Evolutionary conservation across 2,888 invertebrate species (phyloP), one percentile per base, ranked within the genome.

Genomic region (Seira sanloemensis): DNA sequence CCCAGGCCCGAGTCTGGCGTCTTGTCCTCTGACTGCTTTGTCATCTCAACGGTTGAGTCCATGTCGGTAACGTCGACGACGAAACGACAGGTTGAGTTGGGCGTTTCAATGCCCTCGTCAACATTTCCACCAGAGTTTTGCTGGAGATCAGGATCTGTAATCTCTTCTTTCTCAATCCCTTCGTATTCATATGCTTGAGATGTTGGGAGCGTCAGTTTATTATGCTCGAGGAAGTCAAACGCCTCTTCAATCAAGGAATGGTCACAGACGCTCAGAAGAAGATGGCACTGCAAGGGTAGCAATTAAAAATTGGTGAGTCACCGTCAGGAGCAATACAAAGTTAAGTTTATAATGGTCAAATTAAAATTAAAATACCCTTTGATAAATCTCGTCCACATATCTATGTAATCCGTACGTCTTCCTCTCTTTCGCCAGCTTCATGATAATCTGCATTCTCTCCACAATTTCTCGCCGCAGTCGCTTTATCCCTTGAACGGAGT

Each of bases 231-330:
- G 90, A 95, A 96, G 9, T 94, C 94, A 66, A 97, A 92, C 0
- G 97, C 96, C 90, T 97, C 96, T 90, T 97, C 97, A 0, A 97
- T 95, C 50, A 96, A 92, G 7, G 94, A 94, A 0, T 96, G 95
- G 90, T 97, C 96, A 96, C 97, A 97, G 1, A 97, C 93, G 72
- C 95, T 94, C 1, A 97, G 92, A 78, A 97, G 92, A 73, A 95
- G 95, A 86, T 95, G 93, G 0, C 96, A 95, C 93, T 93, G 89
- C 1, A 90, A 90, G 72, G 12, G 37, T 37, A 37, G 37, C 37
- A 37, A 37, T 37, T 37, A 37, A 37, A 37, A n/a, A n/a, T n/a
- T n/a, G n/a, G n/a, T n/a, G n/a, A n/a, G 7, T 62, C n/a, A n/a
- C 62, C n/a, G 1, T 68, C 24, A 23, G 5, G 67, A 21, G 23